Conservation (phyloP, 2,888 invertebrate species). For the Colletes collaris region DNA sequence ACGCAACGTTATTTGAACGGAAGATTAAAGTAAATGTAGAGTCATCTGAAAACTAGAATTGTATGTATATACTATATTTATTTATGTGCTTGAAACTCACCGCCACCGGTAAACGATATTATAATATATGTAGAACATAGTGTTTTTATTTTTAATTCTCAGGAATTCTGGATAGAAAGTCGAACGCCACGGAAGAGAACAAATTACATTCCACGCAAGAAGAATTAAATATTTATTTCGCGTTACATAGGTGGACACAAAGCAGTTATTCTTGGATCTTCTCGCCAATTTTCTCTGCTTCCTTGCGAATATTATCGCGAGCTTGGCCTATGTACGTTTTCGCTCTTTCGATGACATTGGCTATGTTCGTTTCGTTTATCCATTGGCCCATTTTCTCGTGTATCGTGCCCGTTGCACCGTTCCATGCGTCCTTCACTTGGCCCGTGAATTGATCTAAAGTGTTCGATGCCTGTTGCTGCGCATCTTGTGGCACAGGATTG, state of each 20-base stretch:
- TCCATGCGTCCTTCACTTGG: conserved; percentile 39
- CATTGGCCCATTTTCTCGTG: conserved; percentile 60
- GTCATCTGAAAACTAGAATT: not conserved
- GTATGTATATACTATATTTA: not conserved
- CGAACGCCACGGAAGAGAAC: not conserved
- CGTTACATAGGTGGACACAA: not conserved
- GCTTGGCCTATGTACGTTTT: conserved; percentile 63
- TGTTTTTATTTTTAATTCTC: not conserved
- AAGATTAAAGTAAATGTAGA: not conserved
- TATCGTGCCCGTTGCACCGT: conserved; percentile 51
- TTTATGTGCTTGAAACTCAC: too few relatives aligned
- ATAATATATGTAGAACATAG: not conserved
- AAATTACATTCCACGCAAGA: not conserved
- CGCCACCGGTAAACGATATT: not conserved
- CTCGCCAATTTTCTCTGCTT: conserved; percentile 68
- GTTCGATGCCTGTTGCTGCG: not conserved
- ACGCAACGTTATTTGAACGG: not conserved
- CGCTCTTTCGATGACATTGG: conserved; percentile 61
- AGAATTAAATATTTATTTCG: not conserved
- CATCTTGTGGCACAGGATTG: conserved; percentile 32
- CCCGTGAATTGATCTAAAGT: conserved; percentile 6
- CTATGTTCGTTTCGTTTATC: conserved; percentile 63
- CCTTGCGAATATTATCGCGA: conserved; percentile 62
- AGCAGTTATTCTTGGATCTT: conserved; percentile 41
- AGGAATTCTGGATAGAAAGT: not conserved